These are phyloP conservation scores for Poliocrania exsul DNA, from an alignment of 2,797 vertebrate genomes.

Conservation along the genomic window DNA sequence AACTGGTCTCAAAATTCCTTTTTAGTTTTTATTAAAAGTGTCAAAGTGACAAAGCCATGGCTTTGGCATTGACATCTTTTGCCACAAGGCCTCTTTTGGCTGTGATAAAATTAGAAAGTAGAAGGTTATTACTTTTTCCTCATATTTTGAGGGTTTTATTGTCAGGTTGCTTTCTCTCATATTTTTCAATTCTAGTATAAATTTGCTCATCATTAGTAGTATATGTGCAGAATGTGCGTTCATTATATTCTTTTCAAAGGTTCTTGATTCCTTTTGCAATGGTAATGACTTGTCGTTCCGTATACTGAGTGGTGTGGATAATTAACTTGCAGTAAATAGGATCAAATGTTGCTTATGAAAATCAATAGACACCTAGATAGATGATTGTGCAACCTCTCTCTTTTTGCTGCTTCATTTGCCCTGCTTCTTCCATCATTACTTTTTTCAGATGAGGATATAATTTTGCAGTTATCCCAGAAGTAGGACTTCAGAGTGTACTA, in stretches of 20 bases:
- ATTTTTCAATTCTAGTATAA: not conserved
- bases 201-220: not conserved
- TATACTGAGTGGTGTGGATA: not conserved
- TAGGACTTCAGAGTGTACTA: not conserved
- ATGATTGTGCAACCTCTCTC: not conserved
- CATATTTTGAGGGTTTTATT: not conserved
- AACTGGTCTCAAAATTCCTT: not conserved
- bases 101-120: slow-evolving; percentile 35
- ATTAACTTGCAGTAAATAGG: slow-evolving; percentile 10
- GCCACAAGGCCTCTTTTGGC: not conserved
- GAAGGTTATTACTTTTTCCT: not conserved
- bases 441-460: not conserved
- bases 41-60: not conserved
- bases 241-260: not conserved
- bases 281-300: not conserved
- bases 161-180: not conserved
- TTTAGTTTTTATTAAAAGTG: not conserved
- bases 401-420: not conserved
- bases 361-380: not conserved
- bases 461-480: not conserved
- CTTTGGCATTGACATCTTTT: slow-evolving; percentile 25
- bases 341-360: slow-evolving; percentile 19
- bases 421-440: not conserved
- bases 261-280: not conserved
- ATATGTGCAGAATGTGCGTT: not conserved